phyloP scores from a whole-genome alignment of 1,140 invertebrate species.

The Trissolcus basalis region DNA sequence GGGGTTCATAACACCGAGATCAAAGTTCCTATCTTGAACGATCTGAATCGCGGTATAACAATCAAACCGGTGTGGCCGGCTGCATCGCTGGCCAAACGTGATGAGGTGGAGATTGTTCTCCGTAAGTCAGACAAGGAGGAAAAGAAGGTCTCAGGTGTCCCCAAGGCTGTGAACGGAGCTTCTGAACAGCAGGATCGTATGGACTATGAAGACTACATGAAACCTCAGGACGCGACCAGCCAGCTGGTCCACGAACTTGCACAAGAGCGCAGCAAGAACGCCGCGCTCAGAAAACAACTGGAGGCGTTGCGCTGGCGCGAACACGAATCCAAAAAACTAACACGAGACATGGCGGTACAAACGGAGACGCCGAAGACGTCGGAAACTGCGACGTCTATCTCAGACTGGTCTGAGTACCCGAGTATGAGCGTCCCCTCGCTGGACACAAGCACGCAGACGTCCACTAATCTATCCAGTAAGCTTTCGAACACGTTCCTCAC shows the following conservation, averaged over 20 bases:
- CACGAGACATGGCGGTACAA: slow-evolving; percentile 26
- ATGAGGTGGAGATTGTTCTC: too few species aligned
- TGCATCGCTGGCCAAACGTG: too few species aligned
- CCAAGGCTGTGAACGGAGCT: too few species aligned
- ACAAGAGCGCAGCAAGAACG: slow-evolving; percentile 12
- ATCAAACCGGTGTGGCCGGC: too few species aligned
- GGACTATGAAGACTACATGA: slow-evolving; percentile 39
- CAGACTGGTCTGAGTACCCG: slow-evolving; percentile 69
- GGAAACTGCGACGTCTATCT: slow-evolving; percentile 61
- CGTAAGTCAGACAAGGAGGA: too few species aligned
- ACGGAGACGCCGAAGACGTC: slow-evolving; percentile 29
- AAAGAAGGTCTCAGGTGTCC: too few species aligned
- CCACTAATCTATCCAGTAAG: slow-evolving; percentile 40
- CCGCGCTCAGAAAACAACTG: slow-evolving; percentile 56
- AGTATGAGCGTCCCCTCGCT: slow-evolving; percentile 62
- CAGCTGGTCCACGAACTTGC: slow-evolving; percentile 16
- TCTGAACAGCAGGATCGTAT: neutral
- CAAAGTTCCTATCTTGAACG: neutral
- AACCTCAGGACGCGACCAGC: slow-evolving; percentile 12
- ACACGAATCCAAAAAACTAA: slow-evolving; percentile 9
- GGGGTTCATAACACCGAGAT: slow-evolving; percentile 1
- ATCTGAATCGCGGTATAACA: too few species aligned
- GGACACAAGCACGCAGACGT: slow-evolving; percentile 39
- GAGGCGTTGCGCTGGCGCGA: slow-evolving; percentile 15
- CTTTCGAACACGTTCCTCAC: slow-evolving; percentile 69